Percentiles rank a stretch among this genome's conserved stretches.
These are phyloP conservation scores for Hydropotes inermis DNA, from an alignment of 2,113 vertebrate species.

Conservation along the genomic window DNA sequence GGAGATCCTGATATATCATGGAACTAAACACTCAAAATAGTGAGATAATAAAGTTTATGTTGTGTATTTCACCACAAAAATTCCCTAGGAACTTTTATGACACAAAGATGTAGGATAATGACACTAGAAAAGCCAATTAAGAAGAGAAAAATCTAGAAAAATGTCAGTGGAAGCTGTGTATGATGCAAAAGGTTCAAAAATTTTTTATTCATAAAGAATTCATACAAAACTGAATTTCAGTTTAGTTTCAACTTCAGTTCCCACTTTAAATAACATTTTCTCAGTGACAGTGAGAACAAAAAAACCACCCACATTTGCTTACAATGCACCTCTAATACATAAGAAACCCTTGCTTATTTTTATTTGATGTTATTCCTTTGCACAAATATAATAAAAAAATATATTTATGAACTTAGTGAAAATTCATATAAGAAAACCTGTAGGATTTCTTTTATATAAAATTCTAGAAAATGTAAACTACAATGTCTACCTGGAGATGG, in stretches of 20 bases:
- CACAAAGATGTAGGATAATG: background rate
- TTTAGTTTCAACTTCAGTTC: background rate
- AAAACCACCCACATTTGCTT: background rate
- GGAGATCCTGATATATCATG: background rate
- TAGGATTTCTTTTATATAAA: background rate
- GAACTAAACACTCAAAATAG: background rate
- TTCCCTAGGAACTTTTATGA: background rate
- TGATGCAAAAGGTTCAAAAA: background rate
- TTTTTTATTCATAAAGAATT: background rate
- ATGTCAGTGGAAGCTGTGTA: background rate
- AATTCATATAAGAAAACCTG: background rate
- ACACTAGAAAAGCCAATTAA: background rate
- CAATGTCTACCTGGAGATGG: background rate
- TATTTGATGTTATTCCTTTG: background rate
- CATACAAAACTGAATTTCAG: background rate
- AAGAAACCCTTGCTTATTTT: background rate
- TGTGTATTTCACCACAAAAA: background rate
- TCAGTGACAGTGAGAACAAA: background rate
- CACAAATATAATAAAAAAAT: background rate
- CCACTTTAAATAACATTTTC: background rate
- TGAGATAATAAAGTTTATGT: background rate
- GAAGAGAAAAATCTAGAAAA: background rate
- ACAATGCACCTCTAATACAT: background rate
- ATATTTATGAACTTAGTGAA: background rate
- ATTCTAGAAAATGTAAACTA: background rate